phyloP scores from a whole-genome alignment of 2,888 invertebrate species.

The Ischnura elegans region DNA sequence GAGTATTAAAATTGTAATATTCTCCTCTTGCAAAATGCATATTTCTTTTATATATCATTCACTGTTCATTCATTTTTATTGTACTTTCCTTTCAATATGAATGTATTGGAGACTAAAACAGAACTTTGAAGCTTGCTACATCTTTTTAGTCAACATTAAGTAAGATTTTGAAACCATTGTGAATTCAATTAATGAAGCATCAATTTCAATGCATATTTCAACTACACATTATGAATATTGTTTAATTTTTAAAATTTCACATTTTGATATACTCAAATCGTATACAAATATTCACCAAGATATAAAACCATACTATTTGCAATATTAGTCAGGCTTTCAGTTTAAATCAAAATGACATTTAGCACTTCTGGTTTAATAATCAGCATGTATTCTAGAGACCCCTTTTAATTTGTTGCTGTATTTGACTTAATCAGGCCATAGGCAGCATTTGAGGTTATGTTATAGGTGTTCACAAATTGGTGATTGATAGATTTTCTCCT shows the following conservation, averaged over 20 bases:
- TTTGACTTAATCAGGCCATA: not conserved
- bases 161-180: slow-evolving; percentile 19
- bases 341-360: slow-evolving; percentile 30
- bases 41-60: slow-evolving; percentile 5
- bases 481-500: slow-evolving; percentile 1
- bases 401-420: not conserved
- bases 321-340: slow-evolving; percentile 36
- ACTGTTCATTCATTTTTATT: slow-evolving; percentile 23
- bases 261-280: slow-evolving; percentile 15
- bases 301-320: slow-evolving; percentile 37
- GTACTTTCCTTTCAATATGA: slow-evolving; percentile 52
- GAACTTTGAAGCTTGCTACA: slow-evolving; percentile 30
- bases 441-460: slow-evolving; percentile 28
- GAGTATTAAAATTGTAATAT: not conserved
- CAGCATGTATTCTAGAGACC: not conserved
- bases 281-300: slow-evolving; percentile 53
- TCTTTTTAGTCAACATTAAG: slow-evolving; percentile 53
- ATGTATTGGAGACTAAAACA: slow-evolving; percentile 25
- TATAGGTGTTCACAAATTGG: slow-evolving; percentile 2
- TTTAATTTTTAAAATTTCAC: slow-evolving; percentile 48
- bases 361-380: not conserved
- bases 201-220: slow-evolving; percentile 26
- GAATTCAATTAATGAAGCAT: slow-evolving; percentile 26
- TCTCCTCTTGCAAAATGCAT: slow-evolving; percentile 10
- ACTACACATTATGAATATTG: slow-evolving; percentile 32